Conservation (phyloP, 2,113 vertebrate genomes). For the Daphoenositta chrysoptera region DNA sequence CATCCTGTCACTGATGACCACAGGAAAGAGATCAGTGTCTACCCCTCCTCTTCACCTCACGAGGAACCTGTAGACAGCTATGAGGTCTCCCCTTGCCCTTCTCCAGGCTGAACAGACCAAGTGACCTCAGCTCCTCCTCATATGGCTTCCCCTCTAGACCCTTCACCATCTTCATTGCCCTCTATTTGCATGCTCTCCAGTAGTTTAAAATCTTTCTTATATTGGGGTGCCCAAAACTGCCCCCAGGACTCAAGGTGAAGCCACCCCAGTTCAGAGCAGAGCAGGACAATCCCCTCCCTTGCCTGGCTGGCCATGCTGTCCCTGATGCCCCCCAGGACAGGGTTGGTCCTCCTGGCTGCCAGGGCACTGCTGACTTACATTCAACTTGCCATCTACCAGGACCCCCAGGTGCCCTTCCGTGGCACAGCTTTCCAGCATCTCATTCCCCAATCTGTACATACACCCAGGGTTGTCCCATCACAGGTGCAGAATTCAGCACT, state of each 20-base stretch:
- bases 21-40: background rate
- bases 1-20: background rate
- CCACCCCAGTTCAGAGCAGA: rapidly evolving
- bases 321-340: rapidly evolving
- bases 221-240: rapidly evolving
- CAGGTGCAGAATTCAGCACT: background rate
- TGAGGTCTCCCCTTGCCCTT: background rate
- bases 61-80: too few species aligned
- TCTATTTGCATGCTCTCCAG: background rate
- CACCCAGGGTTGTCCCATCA: background rate
- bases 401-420: rapidly evolving
- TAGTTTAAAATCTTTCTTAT: background rate
- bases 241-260: rapidly evolving
- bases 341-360: background rate
- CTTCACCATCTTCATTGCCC: background rate
- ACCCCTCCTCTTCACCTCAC: background rate
- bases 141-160: background rate
- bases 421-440: background rate
- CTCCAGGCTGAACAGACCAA: background rate
- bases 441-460: background rate
- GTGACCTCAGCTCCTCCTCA: background rate
- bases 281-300: background rate
- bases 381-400: background rate
- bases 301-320: rapidly evolving
- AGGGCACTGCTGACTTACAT: background rate